phyloP scores from a whole-genome alignment of 1,140 invertebrate species.

The Chironomus striatipennis region DNA sequence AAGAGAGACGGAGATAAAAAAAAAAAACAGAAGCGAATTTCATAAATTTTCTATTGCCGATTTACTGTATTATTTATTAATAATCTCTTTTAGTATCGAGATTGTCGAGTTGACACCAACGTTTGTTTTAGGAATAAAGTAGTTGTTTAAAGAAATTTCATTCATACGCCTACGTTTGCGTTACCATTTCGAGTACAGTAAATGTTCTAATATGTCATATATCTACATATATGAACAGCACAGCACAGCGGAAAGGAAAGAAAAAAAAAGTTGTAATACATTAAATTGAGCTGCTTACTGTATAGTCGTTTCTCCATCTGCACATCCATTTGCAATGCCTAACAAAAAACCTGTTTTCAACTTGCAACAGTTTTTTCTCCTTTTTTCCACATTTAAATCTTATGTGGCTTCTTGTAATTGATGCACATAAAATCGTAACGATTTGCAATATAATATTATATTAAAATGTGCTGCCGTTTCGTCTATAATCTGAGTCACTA shows the following conservation, averaged over 20 bases:
- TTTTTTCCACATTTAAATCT: neutral
- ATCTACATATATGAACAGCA: neutral
- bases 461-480: neutral
- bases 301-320: conserved; percentile 12
- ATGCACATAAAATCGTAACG: conserved; percentile 12
- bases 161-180: neutral
- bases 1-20: neutral
- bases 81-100: neutral
- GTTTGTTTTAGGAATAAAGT: neutral
- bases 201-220: neutral
- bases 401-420: conserved; percentile 12
- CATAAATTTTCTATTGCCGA: conserved; percentile 19
- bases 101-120: neutral
- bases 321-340: conserved; percentile 5
- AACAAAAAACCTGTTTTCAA: neutral
- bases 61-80: neutral
- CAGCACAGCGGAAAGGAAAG: too few relatives aligned
- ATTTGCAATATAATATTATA: conserved; percentile 10
- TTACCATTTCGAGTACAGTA: conserved; percentile 14
- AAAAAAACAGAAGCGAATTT: conserved; percentile 20
- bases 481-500: neutral
- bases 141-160: neutral
- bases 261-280: conserved; percentile 10
- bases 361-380: neutral
- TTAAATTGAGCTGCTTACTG: conserved; percentile 1